A percentile compares a stretch with the other conserved stretches of the same genome.
These are phyloP conservation scores for Uria aalge DNA, from an alignment of 2,113 vertebrate genomes.

Conservation along the genomic window DNA sequence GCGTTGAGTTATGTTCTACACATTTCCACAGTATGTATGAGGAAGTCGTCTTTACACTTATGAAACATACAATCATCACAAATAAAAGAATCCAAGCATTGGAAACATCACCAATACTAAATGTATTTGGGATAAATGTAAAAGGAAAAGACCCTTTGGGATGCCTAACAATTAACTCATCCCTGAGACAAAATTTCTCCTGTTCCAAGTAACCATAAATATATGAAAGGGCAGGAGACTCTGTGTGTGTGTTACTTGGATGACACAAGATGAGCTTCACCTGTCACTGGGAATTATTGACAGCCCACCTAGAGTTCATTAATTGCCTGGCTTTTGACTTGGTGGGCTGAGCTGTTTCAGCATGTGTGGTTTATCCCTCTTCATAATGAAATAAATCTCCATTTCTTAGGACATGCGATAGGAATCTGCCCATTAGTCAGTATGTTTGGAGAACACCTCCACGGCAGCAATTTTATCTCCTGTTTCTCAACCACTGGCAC, in stretches of 20 bases:
- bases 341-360: background rate
- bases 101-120: background rate
- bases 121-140: background rate
- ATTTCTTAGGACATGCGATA: fast-evolving
- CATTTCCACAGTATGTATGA: background rate
- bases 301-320: background rate
- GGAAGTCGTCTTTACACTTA: background rate
- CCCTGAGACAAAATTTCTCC: background rate
- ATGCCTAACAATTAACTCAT: background rate
- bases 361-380: background rate
- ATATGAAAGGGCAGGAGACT: background rate
- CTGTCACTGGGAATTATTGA: fast-evolving
- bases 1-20: background rate
- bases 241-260: background rate
- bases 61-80: background rate
- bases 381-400: background rate
- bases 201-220: background rate
- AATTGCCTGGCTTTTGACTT: background rate
- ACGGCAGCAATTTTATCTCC: fast-evolving
- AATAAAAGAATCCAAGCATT: background rate
- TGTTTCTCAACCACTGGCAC: too few relatives aligned
- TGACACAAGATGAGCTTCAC: background rate
- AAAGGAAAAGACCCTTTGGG: background rate
- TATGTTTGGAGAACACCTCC: background rate
- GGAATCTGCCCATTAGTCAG: too few relatives aligned